Evolutionary conservation across 92 coral and sea anemone genomes (phyloP).

Genomic region (Epizoanthus scotinus): DNA sequence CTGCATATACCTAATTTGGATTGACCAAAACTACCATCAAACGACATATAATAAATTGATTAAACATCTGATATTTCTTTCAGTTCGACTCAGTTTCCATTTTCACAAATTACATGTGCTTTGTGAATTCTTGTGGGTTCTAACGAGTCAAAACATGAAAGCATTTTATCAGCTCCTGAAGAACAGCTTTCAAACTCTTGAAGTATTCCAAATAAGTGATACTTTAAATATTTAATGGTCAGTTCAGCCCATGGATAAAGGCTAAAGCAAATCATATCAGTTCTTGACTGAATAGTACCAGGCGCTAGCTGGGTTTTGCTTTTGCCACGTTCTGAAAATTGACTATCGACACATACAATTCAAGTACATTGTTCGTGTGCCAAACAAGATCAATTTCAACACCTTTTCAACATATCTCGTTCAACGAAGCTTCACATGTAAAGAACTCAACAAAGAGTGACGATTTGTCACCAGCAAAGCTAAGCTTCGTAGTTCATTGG

Average conservation of each 20-base stretch:
- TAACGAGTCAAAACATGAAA: slow-evolving; percentile 40
- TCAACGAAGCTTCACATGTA: background rate
- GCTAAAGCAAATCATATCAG: background rate
- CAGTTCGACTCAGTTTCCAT: background rate
- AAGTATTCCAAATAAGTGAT: slow-evolving; percentile 36
- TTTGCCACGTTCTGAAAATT: background rate
- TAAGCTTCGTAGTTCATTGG: no score
- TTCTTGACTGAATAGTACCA: background rate
- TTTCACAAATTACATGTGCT: slow-evolving; percentile 31
- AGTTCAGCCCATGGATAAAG: slow-evolving; percentile 19
- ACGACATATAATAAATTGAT: slow-evolving; percentile 18
- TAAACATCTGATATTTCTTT: slow-evolving; percentile 8
- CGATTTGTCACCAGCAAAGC: slow-evolving; percentile 7
- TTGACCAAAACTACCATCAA: background rate
- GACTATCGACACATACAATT: background rate
- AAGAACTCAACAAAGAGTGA: slow-evolving; percentile 27
- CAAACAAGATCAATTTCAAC: background rate
- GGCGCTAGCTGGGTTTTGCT: background rate
- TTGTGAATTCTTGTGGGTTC: slow-evolving; percentile 35
- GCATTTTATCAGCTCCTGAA: background rate
- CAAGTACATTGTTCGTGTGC: background rate
- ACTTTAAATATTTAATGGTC: slow-evolving; percentile 33
- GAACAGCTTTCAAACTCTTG: slow-evolving; percentile 15
- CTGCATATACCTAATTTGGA: slow-evolving; percentile 17
- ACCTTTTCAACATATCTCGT: background rate